phyloP scores from a whole-genome alignment of 1,140 invertebrate genomes.

The Nasonia vitripennis region DNA sequence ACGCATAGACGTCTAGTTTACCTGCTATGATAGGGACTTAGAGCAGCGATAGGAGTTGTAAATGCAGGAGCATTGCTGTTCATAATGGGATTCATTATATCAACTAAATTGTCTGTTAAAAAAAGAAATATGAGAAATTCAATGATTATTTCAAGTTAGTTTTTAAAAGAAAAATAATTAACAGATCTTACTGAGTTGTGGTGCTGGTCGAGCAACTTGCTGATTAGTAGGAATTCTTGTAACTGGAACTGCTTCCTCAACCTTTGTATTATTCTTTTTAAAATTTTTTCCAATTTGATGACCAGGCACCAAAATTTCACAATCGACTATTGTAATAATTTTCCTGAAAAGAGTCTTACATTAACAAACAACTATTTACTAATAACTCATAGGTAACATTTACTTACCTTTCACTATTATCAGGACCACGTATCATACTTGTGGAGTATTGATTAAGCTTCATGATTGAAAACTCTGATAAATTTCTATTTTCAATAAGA shows the following conservation, averaged over 20 bases:
- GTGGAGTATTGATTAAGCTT: too few species aligned
- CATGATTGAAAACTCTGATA: too few species aligned
- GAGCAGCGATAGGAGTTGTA: conserved; percentile 82
- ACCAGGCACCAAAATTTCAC: conserved; percentile 85
- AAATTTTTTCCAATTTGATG: conserved; percentile 83
- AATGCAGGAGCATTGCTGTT: too few species aligned
- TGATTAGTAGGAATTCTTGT: conserved; percentile 39
- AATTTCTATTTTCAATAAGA: too few species aligned
- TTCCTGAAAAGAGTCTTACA: conserved; percentile 73
- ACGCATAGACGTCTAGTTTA: conserved; percentile 63
- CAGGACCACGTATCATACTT: too few species aligned
- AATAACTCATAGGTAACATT: too few species aligned
- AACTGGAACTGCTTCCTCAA: conserved; percentile 45
- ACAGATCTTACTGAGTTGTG: neutral
- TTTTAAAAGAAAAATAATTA: neutral
- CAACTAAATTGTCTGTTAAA: conserved; percentile 18
- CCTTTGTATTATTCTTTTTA: conserved; percentile 76
- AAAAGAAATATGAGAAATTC: neutral
- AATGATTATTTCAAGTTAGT: neutral
- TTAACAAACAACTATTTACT: too few species aligned
- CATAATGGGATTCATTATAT: conserved; percentile 49
- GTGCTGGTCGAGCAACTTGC: conserved; percentile 21
- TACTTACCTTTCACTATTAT: too few species aligned
- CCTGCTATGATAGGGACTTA: conserved; percentile 95
- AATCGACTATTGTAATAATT: conserved; percentile 88